A percentile compares a stretch with the other conserved stretches of the same genome.
Conservation (phyloP, 1,140 invertebrate genomes). For the Pemphigus obesinymphae region DNA sequence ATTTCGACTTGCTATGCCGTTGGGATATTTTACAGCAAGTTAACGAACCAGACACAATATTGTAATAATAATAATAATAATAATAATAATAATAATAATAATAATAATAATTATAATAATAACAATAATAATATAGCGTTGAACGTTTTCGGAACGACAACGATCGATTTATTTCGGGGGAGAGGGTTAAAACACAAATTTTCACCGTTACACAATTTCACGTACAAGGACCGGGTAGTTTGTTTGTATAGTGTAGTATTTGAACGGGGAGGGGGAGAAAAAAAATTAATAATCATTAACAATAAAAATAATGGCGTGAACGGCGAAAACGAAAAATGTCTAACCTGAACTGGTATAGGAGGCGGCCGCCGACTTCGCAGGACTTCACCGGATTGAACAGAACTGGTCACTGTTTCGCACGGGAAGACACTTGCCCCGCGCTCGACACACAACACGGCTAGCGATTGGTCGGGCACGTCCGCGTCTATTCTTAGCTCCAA, state of each 20-base stretch:
- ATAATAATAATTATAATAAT: no score
- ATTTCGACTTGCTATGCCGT: slow-evolving; percentile 39
- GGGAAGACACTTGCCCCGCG: neutral
- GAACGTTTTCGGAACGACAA: no score
- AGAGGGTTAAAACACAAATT: neutral
- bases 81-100: no score
- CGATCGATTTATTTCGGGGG: neutral
- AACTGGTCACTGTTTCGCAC: neutral
- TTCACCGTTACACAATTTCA: neutral
- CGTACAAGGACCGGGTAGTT: no score
- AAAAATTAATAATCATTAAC: neutral
- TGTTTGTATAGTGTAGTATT: no score
- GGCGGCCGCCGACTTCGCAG: slow-evolving; percentile 8
- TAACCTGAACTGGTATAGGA: neutral
- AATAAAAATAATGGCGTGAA: neutral
- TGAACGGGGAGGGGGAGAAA: no score
- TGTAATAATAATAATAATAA: no score
- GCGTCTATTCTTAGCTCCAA: slow-evolving; percentile 10
- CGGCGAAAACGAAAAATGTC: neutral
- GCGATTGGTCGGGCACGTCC: neutral
- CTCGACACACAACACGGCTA: slow-evolving; percentile 10
- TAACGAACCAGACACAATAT: neutral
- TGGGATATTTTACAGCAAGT: slow-evolving; percentile 35
- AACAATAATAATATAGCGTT: no score
- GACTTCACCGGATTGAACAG: slow-evolving; percentile 31